These are phyloP conservation scores for Caenorhabditis imperialis DNA, from an alignment of 2,888 invertebrate species.

Conservation along the genomic window DNA sequence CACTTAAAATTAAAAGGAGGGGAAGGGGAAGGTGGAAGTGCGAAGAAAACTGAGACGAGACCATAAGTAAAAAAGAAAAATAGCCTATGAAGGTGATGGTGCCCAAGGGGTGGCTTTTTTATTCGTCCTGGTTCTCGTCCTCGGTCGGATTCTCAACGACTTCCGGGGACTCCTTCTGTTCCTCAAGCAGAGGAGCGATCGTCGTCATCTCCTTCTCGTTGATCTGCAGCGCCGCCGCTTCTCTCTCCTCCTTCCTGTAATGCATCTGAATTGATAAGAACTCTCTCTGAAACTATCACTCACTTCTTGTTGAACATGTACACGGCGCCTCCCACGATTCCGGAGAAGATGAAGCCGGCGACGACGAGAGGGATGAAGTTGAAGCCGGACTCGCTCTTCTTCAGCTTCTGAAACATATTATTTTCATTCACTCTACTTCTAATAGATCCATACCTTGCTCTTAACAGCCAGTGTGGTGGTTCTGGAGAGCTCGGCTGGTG, in stretches of 20 bases:
- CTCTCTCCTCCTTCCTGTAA: slow-evolving; percentile 39
- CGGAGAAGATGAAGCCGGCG: slow-evolving; percentile 39
- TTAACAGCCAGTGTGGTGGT: slow-evolving; percentile 47
- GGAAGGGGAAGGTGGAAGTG: neutral
- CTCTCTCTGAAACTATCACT: neutral
- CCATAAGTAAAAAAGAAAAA: slow-evolving; percentile 36
- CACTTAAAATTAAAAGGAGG: neutral
- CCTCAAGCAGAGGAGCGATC: slow-evolving; percentile 51
- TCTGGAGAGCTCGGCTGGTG: slow-evolving; percentile 37
- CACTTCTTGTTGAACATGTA: slow-evolving; percentile 39
- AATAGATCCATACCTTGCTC: slow-evolving; percentile 25
- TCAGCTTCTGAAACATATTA: slow-evolving; percentile 30
- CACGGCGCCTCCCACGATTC: slow-evolving; percentile 26
- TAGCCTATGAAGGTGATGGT: slow-evolving; percentile 11
- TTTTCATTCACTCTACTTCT: no score
- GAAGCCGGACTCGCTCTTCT: slow-evolving; percentile 27
- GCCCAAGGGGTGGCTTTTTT: neutral
- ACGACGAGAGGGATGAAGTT: slow-evolving; percentile 29
- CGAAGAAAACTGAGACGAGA: slow-evolving; percentile 33
- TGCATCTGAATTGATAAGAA: neutral
- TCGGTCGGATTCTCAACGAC: slow-evolving; percentile 15
- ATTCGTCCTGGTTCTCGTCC: slow-evolving; percentile 24
- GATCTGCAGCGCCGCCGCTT: slow-evolving; percentile 13
- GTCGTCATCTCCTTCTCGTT: slow-evolving; percentile 55
- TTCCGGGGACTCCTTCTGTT: slow-evolving; percentile 29